These are phyloP conservation scores for Diabrotica undecimpunctata DNA, from an alignment of 1,140 invertebrate genomes.

Conservation along the genomic window DNA sequence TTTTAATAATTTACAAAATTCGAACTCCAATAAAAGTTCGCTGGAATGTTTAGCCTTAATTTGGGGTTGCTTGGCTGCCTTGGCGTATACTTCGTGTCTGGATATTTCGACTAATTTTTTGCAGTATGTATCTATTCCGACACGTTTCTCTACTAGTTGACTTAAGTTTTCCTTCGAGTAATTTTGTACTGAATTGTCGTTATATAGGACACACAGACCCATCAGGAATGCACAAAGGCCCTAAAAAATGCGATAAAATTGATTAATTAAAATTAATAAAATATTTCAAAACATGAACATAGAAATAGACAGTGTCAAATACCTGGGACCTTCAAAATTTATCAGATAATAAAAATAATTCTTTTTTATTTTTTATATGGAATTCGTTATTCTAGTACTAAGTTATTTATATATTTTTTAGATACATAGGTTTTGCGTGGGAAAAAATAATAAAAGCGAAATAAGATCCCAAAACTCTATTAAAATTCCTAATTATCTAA, in stretches of 20 bases:
- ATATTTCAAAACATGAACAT: too few species aligned
- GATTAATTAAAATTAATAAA: neutral
- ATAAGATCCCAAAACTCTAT: too few species aligned
- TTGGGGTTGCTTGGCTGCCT: constrained; percentile 91
- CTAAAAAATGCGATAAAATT: constrained; percentile 39
- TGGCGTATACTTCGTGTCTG: constrained; percentile 86
- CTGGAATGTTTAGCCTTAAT: constrained; percentile 68
- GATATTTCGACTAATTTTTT: constrained; percentile 83
- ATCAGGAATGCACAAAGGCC: constrained; percentile 93
- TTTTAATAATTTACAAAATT: constrained; percentile 90
- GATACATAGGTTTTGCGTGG: too few species aligned
- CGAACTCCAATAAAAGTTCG: constrained; percentile 81
- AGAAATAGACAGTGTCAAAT: too few species aligned
- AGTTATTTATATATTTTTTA: too few species aligned
- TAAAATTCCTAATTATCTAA: too few species aligned
- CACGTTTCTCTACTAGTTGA: constrained; percentile 84
- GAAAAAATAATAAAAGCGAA: too few species aligned
- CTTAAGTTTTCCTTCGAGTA: constrained; percentile 79
- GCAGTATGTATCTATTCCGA: constrained; percentile 86
- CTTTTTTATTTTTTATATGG: too few species aligned
- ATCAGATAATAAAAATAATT: too few species aligned
- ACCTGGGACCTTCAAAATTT: too few species aligned
- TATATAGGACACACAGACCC: constrained; percentile 89
- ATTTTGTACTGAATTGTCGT: constrained; percentile 78
- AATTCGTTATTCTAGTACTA: too few species aligned